Conservation (phyloP, 92 coral and sea anemone genomes). For the Bergia sp. region DNA sequence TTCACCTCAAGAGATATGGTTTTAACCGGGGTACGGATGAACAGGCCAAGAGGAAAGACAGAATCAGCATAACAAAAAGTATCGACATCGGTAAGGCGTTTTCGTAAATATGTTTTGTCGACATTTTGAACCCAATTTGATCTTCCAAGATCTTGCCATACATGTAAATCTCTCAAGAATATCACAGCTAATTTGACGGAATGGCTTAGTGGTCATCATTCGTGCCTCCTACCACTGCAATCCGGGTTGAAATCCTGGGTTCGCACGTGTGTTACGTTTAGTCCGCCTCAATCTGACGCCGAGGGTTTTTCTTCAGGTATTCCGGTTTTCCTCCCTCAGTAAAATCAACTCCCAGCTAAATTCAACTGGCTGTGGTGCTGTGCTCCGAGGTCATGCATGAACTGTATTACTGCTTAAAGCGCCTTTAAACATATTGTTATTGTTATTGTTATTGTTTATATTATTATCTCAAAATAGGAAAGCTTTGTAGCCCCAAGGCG, state of each 20-base stretch:
- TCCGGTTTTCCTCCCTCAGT: too few relatives aligned
- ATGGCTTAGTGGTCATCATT: too few relatives aligned
- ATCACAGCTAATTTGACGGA: neutral
- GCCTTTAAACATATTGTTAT: too few relatives aligned
- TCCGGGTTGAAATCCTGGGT: too few relatives aligned
- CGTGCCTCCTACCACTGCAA: too few relatives aligned
- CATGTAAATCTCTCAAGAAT: neutral
- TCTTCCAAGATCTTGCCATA: neutral
- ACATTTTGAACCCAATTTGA: neutral
- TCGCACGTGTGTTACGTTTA: too few relatives aligned
- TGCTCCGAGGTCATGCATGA: too few relatives aligned
- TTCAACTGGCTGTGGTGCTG: too few relatives aligned
- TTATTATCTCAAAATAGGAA: slow-evolving; percentile 36
- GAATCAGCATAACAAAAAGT: slow-evolving; percentile 67
- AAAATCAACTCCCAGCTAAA: too few relatives aligned
- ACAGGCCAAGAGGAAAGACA: slow-evolving; percentile 87
- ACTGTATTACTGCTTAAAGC: too few relatives aligned
- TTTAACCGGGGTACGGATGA: slow-evolving; percentile 69
- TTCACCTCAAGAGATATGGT: slow-evolving; percentile 87
- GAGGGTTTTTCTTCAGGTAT: too few relatives aligned
- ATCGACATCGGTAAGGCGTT: slow-evolving; percentile 72
- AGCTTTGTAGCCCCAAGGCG: slow-evolving; percentile 57
- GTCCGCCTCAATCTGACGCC: too few relatives aligned
- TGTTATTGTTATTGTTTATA: neutral
- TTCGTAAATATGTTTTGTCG: neutral